Base-by-base conservation (phyloP, 2,888 invertebrate species). In the Platycheirus rosarum region DNA sequence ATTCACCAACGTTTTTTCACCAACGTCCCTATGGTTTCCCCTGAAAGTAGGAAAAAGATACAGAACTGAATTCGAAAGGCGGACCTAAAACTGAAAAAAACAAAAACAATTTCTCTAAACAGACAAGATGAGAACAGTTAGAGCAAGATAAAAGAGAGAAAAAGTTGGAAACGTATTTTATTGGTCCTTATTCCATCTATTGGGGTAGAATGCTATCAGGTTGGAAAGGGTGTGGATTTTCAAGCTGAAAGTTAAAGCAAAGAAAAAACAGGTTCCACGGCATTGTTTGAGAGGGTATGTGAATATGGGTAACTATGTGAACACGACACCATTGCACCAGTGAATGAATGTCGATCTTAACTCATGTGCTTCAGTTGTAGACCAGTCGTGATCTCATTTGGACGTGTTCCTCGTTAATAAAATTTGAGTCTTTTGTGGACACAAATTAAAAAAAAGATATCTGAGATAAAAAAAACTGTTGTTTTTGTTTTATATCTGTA, bases 301-400 rank as follows among this genome's bases (percentile, higher is more conserved):
- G 42, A 62, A 60, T 49, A 65, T 46, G 55, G 26, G 77, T 73
- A 20, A 73, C 23, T 40, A 42, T 71, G 66, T 76, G 77, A 13
- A 51, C 44, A 44, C 14, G 44, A 32, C 53, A 57, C 63, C 84
- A 49, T 32, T 51, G 65, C 60, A 40, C 57, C 57, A 84, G 65
- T 69, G 77, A 74, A 69, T 69, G 78, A 78, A 84, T 71, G 51
- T 29, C 62, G 84, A 78, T 84, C 74, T 84, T 78, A 69, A 66
- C 78, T 76, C 74, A 73, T 78, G 75, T 85, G 85, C 86, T 88
- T 89, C 88, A 90, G 89, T 90, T 89, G 88, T 88, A 87, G 87
- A 89, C 88, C 88, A 90, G 90, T 90, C 90, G 88, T 91, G 90
- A 89, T 90, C 89, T 89, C 88, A 89, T 87, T 87, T 88, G 87